Base-by-base conservation (phyloP, 2,113 vertebrate species). In the Pteruthius melanotis region DNA sequence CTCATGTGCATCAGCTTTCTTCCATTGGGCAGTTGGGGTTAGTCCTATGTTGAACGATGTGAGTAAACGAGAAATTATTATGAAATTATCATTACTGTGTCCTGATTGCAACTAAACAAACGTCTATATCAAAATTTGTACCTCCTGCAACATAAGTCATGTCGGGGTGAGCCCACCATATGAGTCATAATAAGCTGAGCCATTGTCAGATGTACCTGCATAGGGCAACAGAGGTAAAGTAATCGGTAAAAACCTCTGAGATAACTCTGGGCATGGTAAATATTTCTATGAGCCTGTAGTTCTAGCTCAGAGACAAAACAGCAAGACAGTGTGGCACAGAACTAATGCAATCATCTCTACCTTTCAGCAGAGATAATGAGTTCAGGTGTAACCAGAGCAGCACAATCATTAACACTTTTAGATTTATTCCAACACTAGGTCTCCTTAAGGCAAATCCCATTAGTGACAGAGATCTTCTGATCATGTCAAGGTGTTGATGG, bases 41-140 rank as follows among this genome's bases (percentile, higher is more conserved):
- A 39, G 15, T 50, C 30, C 6, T 30, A 37, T 0, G 1, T 5
- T 72, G 61, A 69, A 69, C 0, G 0, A 57, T 12, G 11, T 20
- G 2, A 57, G 13, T 54, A 59, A 70, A 75, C 42, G 27, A 52
- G 31, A 91, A 89, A 81, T 74, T 47, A 2, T 5, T 21, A 12
- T 69, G 21, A 83, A 90, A 75, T 84, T 35, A 4, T 15, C 7
- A 10, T 65, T 45, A 9, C 2, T 37, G 5, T 28, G 5, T 33
- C 4, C 21, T 39, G 20, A n/a, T 13, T 77, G 21, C 30, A 83
- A 11, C 30, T 70, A 65, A 86, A 40, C 2, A 63, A 71, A 30
- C 59, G 6, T 5, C 11, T 37, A 5, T 50, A 66, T 9, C 54
- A 53, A 74, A 76, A 83, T 69, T 64, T 30, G 4, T 5, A 7